Percentiles rank a stretch among this genome's conserved stretches.
Conservation (phyloP, 2,113 vertebrate genomes). For the Chinchilla lanigera region DNA sequence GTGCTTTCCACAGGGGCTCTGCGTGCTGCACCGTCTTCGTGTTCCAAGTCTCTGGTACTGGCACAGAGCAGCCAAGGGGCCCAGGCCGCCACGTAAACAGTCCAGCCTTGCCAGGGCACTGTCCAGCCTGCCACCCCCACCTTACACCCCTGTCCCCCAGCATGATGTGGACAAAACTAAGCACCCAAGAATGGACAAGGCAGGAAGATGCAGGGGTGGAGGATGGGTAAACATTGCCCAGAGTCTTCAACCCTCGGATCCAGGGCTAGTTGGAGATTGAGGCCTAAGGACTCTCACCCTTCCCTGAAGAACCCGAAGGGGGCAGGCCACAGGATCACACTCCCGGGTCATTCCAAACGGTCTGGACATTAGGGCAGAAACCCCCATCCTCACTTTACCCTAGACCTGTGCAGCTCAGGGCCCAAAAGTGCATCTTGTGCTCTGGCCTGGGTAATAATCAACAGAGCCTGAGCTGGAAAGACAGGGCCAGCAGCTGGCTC, state of each 20-base stretch:
- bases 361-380: not conserved
- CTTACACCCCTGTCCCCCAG: not conserved
- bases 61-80: conserved; percentile 72
- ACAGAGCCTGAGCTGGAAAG: conserved; percentile 48
- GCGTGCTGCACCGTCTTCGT: conserved; percentile 5
- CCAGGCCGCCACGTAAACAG: conserved; percentile 70
- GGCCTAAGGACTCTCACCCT: not conserved
- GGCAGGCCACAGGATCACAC: not conserved
- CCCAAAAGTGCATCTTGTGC: conserved; percentile 83
- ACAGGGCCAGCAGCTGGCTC: conserved; percentile 42
- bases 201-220: not conserved
- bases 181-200: too few relatives aligned
- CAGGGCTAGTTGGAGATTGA: not conserved
- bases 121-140: not conserved
- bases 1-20: conserved; percentile 72
- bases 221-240: not conserved
- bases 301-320: not conserved
- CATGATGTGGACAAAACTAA: not conserved
- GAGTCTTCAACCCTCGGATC: not conserved
- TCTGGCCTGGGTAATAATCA: conserved; percentile 72
- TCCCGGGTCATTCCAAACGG: not conserved
- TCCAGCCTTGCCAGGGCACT: not conserved
- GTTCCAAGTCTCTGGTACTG: conserved; percentile 66
- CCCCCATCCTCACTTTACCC: not conserved
- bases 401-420: not conserved